Evolutionary conservation across 2,888 invertebrate species (phyloP).

Genomic region (Melanostoma mellinum): DNA sequence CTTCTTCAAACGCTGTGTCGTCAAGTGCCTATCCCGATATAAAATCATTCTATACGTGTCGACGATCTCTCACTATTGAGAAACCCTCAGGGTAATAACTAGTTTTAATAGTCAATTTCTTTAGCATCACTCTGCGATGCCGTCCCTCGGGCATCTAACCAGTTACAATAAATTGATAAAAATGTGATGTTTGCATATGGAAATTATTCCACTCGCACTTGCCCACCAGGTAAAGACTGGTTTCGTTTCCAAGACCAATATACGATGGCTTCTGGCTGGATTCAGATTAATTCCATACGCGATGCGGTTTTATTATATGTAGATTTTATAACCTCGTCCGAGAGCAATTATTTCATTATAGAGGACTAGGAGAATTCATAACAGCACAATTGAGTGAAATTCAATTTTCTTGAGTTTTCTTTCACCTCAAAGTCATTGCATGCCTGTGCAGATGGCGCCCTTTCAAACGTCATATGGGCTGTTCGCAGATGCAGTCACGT

Average conservation of each 20-base stretch:
- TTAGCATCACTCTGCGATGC: no score
- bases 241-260: constrained; percentile 5
- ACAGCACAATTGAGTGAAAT: constrained; percentile 48
- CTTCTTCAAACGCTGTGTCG: no score
- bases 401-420: constrained; percentile 34
- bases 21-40: no score
- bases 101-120: no score
- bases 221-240: constrained; percentile 44
- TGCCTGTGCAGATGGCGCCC: constrained; percentile 50
- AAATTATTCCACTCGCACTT: constrained; percentile 62
- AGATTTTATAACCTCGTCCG: constrained; percentile 67
- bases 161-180: constrained; percentile 72
- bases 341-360: constrained; percentile 58
- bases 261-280: constrained; percentile 11
- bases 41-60: no score
- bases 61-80: no score
- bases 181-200: constrained; percentile 71
- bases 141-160: constrained; percentile 50
- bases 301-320: constrained; percentile 66
- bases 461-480: constrained; percentile 21
- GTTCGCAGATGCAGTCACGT: constrained; percentile 17
- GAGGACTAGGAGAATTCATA: neutral
- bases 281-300: constrained; percentile 62
- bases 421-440: neutral
- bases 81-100: no score